Evolutionary conservation across 2,797 vertebrate genomes (phyloP), one percentile per base, ranked within the genome.

Genomic region (Leptatherina wallacei): DNA sequence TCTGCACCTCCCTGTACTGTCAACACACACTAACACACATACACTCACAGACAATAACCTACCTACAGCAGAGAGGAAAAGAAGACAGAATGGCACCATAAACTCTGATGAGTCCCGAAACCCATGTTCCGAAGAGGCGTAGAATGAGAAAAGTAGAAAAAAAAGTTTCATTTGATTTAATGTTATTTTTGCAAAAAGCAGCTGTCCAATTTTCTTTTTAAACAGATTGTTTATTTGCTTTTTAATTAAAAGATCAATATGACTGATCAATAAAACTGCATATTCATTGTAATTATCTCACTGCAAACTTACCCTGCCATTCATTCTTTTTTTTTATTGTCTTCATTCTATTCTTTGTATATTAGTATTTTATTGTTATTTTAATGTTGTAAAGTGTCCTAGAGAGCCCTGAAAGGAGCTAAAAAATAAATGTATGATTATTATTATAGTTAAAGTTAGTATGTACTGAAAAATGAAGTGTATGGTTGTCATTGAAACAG

Each of bases 1-100:
- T 93, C 90, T 92, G 87, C 63, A 92, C 85, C 78, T 62, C 81
- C 32, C 68, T 69, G 71, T 35, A 32, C 71, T 71, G 51, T 77
- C 76, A 75, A 49, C 65, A 61, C 71, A 36, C 73, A 81, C 57
- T 65, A 29, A 65, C 22, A 59, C 27, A 65, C 71, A 74, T 32
- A 68, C 52, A 51, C 51, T 58, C 35, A 59, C 30, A 61, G 61
- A 60, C 42, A 52, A 60, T 54, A 49, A 68, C 56, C 7, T 64
- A 72, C 77, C 70, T 77, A 70, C 75, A 78, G 75, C 51, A 70
- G 66, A 65, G 56, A 71, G 5, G 12, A 49, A 56, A 61, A 51
- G 33, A 51, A 65, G 33, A 47, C 13, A 32, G 56, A 64, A 52
- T 55, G 32, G 61, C 68, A 60, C 42, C 65, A 59, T 73, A 74